A percentile compares a stretch with the other conserved stretches of the same genome.
Evolutionary conservation across 2,797 vertebrate genomes (phyloP).

Genomic region (Macropodus opercularis): DNA sequence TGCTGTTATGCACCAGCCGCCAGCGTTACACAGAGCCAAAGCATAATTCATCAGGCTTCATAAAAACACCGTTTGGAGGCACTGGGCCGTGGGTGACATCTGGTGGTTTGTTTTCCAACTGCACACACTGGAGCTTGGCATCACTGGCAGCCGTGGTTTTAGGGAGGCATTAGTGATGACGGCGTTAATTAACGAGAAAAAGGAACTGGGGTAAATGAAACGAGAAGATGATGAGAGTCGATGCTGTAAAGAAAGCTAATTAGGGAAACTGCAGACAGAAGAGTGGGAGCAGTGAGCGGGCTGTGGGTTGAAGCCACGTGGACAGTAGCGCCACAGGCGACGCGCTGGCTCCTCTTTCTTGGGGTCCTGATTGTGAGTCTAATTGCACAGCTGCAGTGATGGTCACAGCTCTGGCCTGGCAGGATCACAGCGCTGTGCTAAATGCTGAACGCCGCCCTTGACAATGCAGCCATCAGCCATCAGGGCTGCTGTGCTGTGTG

Average conservation of each 20-base stretch:
- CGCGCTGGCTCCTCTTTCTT: background rate
- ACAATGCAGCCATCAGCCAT: slow-evolving; percentile 63
- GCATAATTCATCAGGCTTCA: slow-evolving; percentile 54
- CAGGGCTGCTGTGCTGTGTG: slow-evolving; percentile 67
- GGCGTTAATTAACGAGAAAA: slow-evolving; percentile 45
- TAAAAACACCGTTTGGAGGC: slow-evolving; percentile 47
- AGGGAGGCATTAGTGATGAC: slow-evolving; percentile 1
- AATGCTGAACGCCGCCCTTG: slow-evolving; percentile 53
- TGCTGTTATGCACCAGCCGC: slow-evolving; percentile 42
- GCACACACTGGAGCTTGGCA: slow-evolving; percentile 39
- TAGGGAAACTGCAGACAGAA: slow-evolving; percentile 14
- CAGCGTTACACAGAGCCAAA: slow-evolving; percentile 51
- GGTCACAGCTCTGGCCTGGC: slow-evolving; percentile 28
- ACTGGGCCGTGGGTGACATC: slow-evolving; percentile 68
- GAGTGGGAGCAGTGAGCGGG: slow-evolving; percentile 19
- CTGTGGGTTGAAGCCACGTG: slow-evolving; percentile 24
- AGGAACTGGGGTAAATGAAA: slow-evolving; percentile 30
- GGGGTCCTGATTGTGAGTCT: slow-evolving; percentile 8
- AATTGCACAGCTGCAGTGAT: slow-evolving; percentile 18
- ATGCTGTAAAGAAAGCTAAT: slow-evolving; percentile 39
- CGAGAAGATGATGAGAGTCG: slow-evolving; percentile 16
- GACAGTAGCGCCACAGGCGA: background rate
- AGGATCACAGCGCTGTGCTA: slow-evolving; percentile 34
- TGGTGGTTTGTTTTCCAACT: slow-evolving; percentile 60
- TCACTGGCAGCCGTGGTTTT: background rate